Evolutionary conservation across 2,797 vertebrate genomes (phyloP).

Genomic region (Platalea minor): DNA sequence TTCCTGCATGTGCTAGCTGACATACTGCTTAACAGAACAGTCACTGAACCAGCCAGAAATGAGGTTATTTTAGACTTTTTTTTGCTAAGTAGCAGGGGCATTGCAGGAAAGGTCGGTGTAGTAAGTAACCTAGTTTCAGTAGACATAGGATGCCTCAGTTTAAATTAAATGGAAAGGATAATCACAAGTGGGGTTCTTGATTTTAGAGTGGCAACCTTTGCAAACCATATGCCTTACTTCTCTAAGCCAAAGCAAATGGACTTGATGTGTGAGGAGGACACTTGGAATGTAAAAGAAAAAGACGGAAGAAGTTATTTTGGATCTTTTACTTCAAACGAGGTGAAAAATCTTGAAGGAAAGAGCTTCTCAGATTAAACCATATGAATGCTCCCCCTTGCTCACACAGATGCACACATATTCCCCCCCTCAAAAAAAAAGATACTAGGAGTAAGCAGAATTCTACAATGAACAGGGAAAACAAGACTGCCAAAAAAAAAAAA

Average conservation of each 20-base stretch:
- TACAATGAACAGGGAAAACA: background rate
- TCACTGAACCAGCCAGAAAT: slow-evolving; percentile 33
- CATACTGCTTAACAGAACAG: slow-evolving; percentile 30
- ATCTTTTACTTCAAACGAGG: background rate
- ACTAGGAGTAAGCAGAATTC: background rate
- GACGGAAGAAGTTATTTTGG: background rate
- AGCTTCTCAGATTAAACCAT: background rate
- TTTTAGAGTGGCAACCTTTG: background rate
- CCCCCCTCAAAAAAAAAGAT: background rate
- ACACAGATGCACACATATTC: background rate
- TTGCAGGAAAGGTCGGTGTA: background rate
- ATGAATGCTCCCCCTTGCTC: background rate
- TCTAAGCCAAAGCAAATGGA: background rate
- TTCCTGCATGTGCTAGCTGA: slow-evolving; percentile 52
- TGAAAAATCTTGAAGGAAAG: background rate
- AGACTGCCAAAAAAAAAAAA: background rate
- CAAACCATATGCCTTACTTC: background rate
- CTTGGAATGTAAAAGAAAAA: background rate
- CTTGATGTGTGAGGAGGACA: background rate
- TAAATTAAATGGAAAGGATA: background rate
- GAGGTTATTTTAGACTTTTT: slow-evolving; percentile 19
- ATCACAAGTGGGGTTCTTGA: background rate
- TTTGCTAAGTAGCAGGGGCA: background rate
- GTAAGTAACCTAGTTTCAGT: background rate
- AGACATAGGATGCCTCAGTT: background rate